phyloP scores from a whole-genome alignment of 2,797 vertebrate species.

The Rhinogobio ventralis region DNA sequence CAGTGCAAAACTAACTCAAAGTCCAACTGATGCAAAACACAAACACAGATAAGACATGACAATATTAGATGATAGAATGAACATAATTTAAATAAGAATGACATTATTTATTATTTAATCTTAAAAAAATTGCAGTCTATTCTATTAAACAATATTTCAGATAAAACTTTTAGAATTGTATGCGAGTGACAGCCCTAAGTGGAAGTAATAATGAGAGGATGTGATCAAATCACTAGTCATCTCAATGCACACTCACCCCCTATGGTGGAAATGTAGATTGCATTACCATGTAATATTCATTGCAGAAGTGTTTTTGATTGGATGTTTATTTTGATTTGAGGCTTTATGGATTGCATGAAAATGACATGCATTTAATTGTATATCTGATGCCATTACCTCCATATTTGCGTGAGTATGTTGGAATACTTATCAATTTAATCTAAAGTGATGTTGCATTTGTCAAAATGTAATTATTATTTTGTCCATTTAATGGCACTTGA shows the following conservation, averaged over 20 bases:
- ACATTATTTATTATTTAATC: neutral
- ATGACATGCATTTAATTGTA: conserved; percentile 24
- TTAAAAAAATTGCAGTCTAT: neutral
- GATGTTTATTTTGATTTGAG: conserved; percentile 4
- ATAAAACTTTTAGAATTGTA: neutral
- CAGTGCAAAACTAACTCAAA: neutral
- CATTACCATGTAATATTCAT: conserved; percentile 34
- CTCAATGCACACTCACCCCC: neutral
- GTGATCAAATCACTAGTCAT: conserved; percentile 5
- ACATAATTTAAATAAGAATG: neutral
- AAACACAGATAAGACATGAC: neutral
- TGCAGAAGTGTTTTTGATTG: conserved; percentile 19
- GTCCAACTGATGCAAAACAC: neutral
- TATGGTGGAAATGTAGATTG: conserved; percentile 18
- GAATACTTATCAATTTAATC: conserved; percentile 16
- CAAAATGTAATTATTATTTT: neutral
- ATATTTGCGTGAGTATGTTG: conserved; percentile 1
- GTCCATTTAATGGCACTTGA: neutral
- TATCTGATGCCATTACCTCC: conserved; percentile 1
- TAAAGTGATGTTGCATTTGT: conserved; percentile 13
- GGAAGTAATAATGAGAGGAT: conserved; percentile 20
- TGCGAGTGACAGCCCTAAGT: neutral
- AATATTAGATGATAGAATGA: neutral
- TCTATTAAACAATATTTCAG: neutral
- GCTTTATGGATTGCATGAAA: conserved; percentile 27